Percentiles rank a stretch among this genome's conserved stretches.
These are phyloP conservation scores for Stenotaenia linearis DNA, from an alignment of 2,888 invertebrate genomes.

Conservation along the genomic window DNA sequence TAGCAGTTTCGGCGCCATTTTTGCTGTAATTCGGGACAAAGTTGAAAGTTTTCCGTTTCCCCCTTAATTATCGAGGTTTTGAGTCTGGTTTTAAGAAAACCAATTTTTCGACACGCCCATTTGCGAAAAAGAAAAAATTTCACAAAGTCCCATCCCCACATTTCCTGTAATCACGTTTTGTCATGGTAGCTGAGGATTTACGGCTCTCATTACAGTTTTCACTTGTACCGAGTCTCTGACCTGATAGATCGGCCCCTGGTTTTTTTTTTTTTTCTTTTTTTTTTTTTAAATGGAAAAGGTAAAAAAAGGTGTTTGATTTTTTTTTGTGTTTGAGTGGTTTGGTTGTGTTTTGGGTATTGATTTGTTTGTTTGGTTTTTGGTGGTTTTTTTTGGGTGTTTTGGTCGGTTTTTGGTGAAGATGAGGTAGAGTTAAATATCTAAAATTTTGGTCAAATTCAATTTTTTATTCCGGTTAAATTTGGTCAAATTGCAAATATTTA, in stretches of 20 bases:
- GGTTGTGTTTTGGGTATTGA: too few species aligned
- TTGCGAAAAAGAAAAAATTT: not conserved
- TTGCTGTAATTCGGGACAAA: not conserved
- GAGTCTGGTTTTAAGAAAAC: not conserved
- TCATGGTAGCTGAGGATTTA: not conserved
- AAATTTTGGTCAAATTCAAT: too few species aligned
- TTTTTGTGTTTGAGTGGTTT: too few species aligned
- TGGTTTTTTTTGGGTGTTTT: too few species aligned
- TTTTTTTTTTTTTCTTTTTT: not conserved
- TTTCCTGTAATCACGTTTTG: conserved; percentile 5
- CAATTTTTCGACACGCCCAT: not conserved
- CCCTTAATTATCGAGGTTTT: not conserved
- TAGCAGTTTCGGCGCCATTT: too few species aligned
- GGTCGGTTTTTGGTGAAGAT: too few species aligned
- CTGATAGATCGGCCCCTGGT: too few species aligned
- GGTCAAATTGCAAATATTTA: too few species aligned
- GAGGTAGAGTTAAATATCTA: too few species aligned
- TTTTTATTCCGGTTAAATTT: too few species aligned
- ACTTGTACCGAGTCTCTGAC: not conserved
- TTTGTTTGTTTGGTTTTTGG: too few species aligned
- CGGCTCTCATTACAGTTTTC: not conserved
- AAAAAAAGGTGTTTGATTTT: too few species aligned
- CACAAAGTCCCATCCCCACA: not conserved
- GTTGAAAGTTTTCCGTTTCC: not conserved
- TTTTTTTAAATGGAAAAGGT: not conserved